Evolutionary conservation across 2,888 invertebrate species (phyloP).

Genomic region (Zootermopsis nevadensis): DNA sequence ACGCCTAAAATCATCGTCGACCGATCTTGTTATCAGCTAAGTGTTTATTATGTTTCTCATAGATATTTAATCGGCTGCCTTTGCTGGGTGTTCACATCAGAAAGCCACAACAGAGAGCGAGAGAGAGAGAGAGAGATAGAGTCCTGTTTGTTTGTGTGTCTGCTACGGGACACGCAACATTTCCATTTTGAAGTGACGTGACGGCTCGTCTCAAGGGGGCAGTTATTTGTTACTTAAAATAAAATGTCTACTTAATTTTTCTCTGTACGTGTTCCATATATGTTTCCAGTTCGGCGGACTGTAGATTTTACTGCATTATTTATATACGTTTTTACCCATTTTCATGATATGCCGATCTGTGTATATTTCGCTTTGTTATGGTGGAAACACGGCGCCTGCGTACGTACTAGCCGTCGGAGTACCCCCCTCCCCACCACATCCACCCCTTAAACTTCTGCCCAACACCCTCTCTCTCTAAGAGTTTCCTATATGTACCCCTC

Average conservation of each 20-base stretch:
- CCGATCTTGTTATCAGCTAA: too few relatives aligned
- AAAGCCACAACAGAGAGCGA: too few relatives aligned
- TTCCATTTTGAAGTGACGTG: too few relatives aligned
- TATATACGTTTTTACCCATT: background rate
- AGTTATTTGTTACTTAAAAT: too few relatives aligned
- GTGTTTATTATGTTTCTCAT: too few relatives aligned
- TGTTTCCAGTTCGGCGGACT: background rate
- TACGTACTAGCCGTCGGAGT: slow-evolving; percentile 18
- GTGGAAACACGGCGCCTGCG: slow-evolving; percentile 29
- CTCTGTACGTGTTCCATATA: background rate
- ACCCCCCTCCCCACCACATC: slow-evolving; percentile 18
- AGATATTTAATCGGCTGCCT: too few relatives aligned
- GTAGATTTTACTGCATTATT: background rate
- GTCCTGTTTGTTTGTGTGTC: too few relatives aligned
- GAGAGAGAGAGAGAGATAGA: too few relatives aligned
- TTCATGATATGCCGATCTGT: slow-evolving; percentile 24
- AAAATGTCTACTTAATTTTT: background rate
- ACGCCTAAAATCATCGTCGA: too few relatives aligned
- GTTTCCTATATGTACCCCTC: slow-evolving; percentile 25
- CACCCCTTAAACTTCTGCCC: background rate
- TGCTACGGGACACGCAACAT: too few relatives aligned
- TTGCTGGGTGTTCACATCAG: too few relatives aligned
- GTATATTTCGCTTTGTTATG: slow-evolving; percentile 33
- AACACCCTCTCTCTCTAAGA: slow-evolving; percentile 32
- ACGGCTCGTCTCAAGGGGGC: too few relatives aligned